A percentile compares a stretch with the other conserved stretches of the same genome.
Conservation (phyloP, 2,797 vertebrate genomes). For the Allobates femoralis region DNA sequence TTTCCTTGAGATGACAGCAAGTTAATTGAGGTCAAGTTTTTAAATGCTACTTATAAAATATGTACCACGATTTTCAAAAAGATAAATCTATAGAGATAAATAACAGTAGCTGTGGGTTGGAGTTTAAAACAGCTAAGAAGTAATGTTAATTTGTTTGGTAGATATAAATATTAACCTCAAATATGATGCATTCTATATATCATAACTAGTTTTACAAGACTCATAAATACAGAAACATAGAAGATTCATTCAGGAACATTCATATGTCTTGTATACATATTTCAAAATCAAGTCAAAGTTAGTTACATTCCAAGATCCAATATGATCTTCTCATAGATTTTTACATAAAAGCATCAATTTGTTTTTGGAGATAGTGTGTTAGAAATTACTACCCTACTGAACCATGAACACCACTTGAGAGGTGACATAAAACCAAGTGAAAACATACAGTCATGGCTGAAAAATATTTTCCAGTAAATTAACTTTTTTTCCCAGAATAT, state of each 20-base stretch:
- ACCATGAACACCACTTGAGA: too few relatives aligned
- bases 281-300: too few relatives aligned
- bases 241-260: background rate
- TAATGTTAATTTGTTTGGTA: background rate
- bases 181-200: background rate
- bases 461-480: too few relatives aligned
- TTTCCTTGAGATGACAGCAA: constrained; percentile 49
- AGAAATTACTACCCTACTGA: too few relatives aligned
- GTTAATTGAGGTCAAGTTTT: constrained; percentile 60
- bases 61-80: constrained; percentile 33
- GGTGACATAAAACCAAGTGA: too few relatives aligned
- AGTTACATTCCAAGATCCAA: too few relatives aligned
- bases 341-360: too few relatives aligned
- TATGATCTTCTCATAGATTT: too few relatives aligned
- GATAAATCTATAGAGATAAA: constrained; percentile 47
- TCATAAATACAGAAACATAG: background rate
- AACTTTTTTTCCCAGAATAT: too few relatives aligned
- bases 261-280: too few relatives aligned
- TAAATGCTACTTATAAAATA: constrained; percentile 47
- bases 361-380: too few relatives aligned
- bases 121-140: constrained; percentile 34
- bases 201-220: background rate
- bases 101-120: constrained; percentile 19
- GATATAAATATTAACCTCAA: background rate
- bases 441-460: too few relatives aligned